A percentile compares a stretch with the other conserved stretches of the same genome.
Evolutionary conservation across 2,113 vertebrate genomes (phyloP).

Genomic region (Bubalus kerabau): DNA sequence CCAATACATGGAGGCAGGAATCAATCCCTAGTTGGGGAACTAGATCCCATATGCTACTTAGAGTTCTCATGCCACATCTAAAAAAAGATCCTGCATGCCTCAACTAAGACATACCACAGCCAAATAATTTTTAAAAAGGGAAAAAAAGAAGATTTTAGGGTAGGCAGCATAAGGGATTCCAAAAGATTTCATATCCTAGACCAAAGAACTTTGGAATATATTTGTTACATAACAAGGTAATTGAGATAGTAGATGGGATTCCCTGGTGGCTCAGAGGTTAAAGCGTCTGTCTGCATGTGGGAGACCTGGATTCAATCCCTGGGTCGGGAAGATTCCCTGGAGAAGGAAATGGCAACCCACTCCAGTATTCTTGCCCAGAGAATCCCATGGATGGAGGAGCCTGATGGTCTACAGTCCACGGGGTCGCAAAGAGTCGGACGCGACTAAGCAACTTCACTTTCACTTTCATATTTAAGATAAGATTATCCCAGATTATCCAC

Average conservation of each 20-base stretch:
- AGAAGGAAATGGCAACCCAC: too few species aligned
- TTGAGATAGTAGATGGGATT: not conserved
- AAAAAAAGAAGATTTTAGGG: not conserved
- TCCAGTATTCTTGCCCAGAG: too few species aligned
- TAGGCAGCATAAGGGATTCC: not conserved
- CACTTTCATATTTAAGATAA: not conserved
- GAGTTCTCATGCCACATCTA: not conserved
- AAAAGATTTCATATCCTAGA: not conserved
- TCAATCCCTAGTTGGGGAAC: not conserved
- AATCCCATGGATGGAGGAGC: too few species aligned
- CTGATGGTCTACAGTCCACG: too few species aligned
- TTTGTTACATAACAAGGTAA: not conserved
- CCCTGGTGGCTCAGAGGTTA: too few species aligned
- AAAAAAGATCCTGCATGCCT: not conserved
- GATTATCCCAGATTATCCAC: not conserved
- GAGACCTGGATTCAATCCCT: too few species aligned
- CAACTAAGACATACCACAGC: not conserved
- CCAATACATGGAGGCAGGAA: rapidly evolving
- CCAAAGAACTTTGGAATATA: not conserved
- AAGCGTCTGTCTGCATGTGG: too few species aligned
- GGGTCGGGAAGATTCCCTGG: too few species aligned
- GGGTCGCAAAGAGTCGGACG: too few species aligned
- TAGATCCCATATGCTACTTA: not conserved
- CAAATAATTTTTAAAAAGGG: not conserved
- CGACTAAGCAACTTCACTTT: rapidly evolving